phyloP scores from a whole-genome alignment of 2,888 invertebrate species.

The Nipponacmea schrenckii region DNA sequence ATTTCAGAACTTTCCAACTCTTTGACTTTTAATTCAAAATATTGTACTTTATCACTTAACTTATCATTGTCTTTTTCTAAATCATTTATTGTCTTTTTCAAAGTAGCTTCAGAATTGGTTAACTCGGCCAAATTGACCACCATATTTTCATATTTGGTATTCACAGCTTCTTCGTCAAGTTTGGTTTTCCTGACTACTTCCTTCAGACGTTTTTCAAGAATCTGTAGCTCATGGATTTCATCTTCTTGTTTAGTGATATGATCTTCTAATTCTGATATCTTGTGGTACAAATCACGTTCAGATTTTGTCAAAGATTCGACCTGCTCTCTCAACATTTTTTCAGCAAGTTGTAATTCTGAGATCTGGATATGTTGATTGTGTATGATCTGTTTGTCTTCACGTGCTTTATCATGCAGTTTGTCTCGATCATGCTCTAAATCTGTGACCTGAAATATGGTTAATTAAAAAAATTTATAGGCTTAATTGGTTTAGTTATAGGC shows the following conservation, averaged over 20 bases:
- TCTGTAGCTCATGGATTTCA: slow-evolving; percentile 48
- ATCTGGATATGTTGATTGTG: slow-evolving; percentile 62
- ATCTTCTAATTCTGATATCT: slow-evolving; percentile 52
- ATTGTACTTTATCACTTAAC: slow-evolving; percentile 50
- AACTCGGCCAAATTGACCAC: slow-evolving; percentile 57
- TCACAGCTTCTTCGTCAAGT: slow-evolving; percentile 53
- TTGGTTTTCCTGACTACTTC: slow-evolving; percentile 53
- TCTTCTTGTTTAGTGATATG: slow-evolving; percentile 47
- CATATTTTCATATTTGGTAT: slow-evolving; percentile 50
- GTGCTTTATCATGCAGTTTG: slow-evolving; percentile 59
- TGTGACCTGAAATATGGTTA: slow-evolving; percentile 44
- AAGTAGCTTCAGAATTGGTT: slow-evolving; percentile 50
- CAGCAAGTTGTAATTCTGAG: slow-evolving; percentile 54
- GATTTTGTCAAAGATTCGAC: slow-evolving; percentile 45
- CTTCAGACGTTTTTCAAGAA: slow-evolving; percentile 49
- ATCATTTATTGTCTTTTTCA: slow-evolving; percentile 52
- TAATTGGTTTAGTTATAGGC: background rate
- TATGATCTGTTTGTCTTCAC: slow-evolving; percentile 60
- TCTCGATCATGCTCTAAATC: slow-evolving; percentile 62
- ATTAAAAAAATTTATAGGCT: slow-evolving; percentile 9
- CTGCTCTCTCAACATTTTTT: slow-evolving; percentile 58
- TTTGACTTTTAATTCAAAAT: slow-evolving; percentile 47
- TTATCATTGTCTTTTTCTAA: slow-evolving; percentile 55
- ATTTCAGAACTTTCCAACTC: slow-evolving; percentile 53
- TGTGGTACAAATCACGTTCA: slow-evolving; percentile 48